Conservation (phyloP, 2,797 vertebrate species). For the Cichlasoma orientale region DNA sequence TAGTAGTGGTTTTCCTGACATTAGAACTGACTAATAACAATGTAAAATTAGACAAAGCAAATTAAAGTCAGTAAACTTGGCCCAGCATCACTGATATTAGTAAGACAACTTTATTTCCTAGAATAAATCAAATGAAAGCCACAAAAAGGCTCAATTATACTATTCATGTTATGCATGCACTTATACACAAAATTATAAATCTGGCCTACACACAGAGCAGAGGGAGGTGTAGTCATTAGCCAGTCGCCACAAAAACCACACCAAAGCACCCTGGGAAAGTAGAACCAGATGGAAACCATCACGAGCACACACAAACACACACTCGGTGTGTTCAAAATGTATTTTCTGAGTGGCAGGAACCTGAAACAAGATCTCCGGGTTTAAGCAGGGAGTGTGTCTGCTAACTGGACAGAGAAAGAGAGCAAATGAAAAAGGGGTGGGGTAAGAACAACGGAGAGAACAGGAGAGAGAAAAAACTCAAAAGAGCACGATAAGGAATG, state of each 20-base stretch:
- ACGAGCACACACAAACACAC: conserved; percentile 24
- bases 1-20: not conserved
- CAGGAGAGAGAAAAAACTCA: not conserved
- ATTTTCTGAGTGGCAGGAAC: conserved; percentile 55
- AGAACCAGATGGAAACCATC: conserved; percentile 67
- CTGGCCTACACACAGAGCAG: conserved; percentile 49
- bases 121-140: not conserved
- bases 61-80: not conserved
- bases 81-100: not conserved
- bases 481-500: not conserved
- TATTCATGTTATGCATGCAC: conserved; percentile 18
- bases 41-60: not conserved
- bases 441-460: conserved; percentile 2
- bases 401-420: conserved; percentile 1
- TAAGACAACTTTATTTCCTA: not conserved
- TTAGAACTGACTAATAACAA: not conserved
- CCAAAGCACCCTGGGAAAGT: conserved; percentile 59
- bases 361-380: conserved; percentile 51
- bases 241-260: conserved; percentile 56
- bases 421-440: not conserved
- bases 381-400: conserved; percentile 17
- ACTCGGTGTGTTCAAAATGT: conserved; percentile 16
- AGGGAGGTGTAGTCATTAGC: conserved; percentile 60
- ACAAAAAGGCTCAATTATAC: conserved; percentile 16
- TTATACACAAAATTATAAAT: conserved; percentile 26